These are phyloP conservation scores for Lepidonotus clava DNA, from an alignment of 2,888 invertebrate species.

Conservation along the genomic window DNA sequence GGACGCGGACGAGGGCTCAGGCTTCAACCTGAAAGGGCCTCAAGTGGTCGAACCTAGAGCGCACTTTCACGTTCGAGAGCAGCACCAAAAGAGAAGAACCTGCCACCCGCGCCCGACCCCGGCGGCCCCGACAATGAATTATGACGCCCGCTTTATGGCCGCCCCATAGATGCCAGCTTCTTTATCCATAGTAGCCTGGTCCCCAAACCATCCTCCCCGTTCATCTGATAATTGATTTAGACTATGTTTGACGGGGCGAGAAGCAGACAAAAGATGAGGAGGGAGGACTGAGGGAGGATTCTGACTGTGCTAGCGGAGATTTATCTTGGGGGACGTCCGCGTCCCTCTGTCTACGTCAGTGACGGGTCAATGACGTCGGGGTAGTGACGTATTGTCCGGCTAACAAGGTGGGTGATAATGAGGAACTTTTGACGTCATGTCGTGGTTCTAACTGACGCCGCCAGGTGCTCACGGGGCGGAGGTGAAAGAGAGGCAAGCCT, in stretches of 20 bases:
- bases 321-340: not conserved
- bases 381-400: slow-evolving; percentile 37
- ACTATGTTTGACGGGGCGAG: not conserved
- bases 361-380: slow-evolving; percentile 19
- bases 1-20: not conserved
- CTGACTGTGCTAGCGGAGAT: slow-evolving; percentile 14
- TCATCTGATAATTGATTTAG: slow-evolving; percentile 18
- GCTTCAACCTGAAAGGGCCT: not conserved
- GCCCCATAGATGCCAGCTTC: not conserved
- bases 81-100: not conserved
- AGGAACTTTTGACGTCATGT: not conserved
- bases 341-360: not conserved
- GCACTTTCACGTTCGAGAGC: slow-evolving; percentile 35
- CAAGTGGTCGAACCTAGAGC: slow-evolving; percentile 30
- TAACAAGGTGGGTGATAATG: slow-evolving; percentile 22
- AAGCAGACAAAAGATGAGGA: not conserved
- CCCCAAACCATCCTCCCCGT: not conserved
- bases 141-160: slow-evolving; percentile 22
- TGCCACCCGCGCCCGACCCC: not conserved
- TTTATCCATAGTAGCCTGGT: not conserved
- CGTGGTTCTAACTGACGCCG: slow-evolving; percentile 1
- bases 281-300: not conserved
- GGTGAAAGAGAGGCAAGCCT: not conserved
- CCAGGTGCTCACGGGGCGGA: not conserved
- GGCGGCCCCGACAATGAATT: slow-evolving; percentile 26